Conservation (phyloP, 30 jellyfish, hydroid and myxozoan species). For the Sanderia malayensis region DNA sequence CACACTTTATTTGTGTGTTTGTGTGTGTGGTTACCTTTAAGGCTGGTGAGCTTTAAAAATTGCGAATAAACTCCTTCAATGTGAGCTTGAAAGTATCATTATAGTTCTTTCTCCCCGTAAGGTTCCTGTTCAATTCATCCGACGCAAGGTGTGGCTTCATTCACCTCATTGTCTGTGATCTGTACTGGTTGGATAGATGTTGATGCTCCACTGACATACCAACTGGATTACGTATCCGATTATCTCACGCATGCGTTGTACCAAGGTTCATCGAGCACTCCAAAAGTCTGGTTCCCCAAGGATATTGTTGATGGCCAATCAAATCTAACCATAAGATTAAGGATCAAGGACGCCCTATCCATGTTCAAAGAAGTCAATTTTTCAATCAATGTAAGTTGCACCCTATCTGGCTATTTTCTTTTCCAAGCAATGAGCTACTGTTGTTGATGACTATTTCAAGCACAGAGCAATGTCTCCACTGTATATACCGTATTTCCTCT, state of each 20-base stretch:
- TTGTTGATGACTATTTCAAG: no score
- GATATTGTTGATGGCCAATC: neutral
- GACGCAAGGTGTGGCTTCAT: conserved; percentile 13
- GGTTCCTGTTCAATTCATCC: conserved; percentile 34
- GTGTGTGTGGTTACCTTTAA: no score
- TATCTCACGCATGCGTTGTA: conserved; percentile 10
- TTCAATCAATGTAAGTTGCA: neutral
- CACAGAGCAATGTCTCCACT: no score
- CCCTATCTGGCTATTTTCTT: no score
- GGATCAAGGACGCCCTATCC: conserved; percentile 19
- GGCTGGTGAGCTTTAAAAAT: no score
- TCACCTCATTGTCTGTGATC: conserved; percentile 9
- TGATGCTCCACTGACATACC: conserved; percentile 19
- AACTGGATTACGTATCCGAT: conserved; percentile 29
- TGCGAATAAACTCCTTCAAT: no score
- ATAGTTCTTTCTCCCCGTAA: neutral
- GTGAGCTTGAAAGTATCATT: conserved; percentile 13
- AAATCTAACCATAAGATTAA: conserved; percentile 7
- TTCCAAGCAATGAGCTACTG: no score
- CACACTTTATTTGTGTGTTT: no score
- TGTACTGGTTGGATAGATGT: conserved; percentile 44
- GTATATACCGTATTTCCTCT: no score
- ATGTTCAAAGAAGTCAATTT: conserved; percentile 18
- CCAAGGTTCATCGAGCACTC: neutral
- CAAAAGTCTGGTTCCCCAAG: neutral